phyloP scores from a whole-genome alignment of 2,113 vertebrate genomes.

The Macaca mulatta region DNA sequence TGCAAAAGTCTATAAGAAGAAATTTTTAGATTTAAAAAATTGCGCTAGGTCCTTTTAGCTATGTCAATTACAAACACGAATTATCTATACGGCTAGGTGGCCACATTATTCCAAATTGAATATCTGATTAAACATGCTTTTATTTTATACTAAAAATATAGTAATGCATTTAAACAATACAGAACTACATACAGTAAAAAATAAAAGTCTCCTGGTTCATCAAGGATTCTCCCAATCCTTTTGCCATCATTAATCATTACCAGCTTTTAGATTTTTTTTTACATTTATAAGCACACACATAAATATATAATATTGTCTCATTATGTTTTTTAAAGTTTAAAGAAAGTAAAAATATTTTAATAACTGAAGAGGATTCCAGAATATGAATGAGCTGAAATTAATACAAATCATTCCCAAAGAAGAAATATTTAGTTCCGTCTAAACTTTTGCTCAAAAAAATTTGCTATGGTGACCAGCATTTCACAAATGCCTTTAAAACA shows the following conservation, averaged over 20 bases:
- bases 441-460: not conserved
- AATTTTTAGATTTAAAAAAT: constrained; percentile 8
- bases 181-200: not conserved
- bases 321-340: not conserved
- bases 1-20: not conserved
- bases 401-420: not conserved
- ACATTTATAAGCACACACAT: not conserved
- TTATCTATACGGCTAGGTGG: not conserved
- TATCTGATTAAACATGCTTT: not conserved
- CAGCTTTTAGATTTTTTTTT: not conserved
- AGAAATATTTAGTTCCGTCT: not conserved
- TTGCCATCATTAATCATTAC: not conserved
- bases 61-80: not conserved
- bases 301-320: not conserved
- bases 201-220: not conserved
- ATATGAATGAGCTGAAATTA: not conserved
- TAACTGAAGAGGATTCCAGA: not conserved
- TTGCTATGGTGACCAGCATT: not conserved
- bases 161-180: not conserved
- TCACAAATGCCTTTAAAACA: not conserved
- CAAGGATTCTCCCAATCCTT: not conserved
- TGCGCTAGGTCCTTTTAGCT: not conserved
- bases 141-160: not conserved
- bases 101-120: not conserved
- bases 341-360: not conserved